Conservation (phyloP, 1,140 invertebrate species). For the Neodiprion fabricii region DNA sequence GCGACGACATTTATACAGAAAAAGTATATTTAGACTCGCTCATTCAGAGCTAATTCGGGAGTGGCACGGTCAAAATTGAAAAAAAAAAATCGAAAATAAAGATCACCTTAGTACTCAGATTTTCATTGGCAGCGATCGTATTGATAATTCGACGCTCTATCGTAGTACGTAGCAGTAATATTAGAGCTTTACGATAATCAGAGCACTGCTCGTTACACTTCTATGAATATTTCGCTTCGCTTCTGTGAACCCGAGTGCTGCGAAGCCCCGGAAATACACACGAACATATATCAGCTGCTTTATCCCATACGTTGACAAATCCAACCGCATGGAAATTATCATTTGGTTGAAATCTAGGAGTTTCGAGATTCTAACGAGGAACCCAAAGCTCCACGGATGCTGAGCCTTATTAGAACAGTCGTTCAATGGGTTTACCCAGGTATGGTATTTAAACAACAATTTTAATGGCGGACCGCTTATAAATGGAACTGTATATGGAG, state of each 20-base stretch:
- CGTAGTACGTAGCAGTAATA: too few species aligned
- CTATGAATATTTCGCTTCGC: neutral
- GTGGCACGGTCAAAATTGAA: too few species aligned
- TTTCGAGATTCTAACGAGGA: neutral
- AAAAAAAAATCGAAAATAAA: too few species aligned
- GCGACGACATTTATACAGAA: too few species aligned
- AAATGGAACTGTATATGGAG: neutral
- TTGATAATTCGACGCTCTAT: too few species aligned
- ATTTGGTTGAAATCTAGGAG: neutral
- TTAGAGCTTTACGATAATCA: neutral
- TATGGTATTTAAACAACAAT: conserved; percentile 4
- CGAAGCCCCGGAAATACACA: too few species aligned
- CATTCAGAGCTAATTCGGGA: too few species aligned
- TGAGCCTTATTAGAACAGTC: neutral
- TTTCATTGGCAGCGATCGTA: too few species aligned
- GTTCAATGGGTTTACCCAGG: neutral
- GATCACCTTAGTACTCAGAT: too few species aligned
- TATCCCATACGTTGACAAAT: neutral
- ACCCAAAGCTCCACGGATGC: neutral
- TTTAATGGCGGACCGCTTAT: neutral
- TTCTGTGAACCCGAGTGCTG: neutral
- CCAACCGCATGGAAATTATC: conserved; percentile 7
- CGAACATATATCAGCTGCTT: neutral
- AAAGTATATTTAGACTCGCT: too few species aligned
- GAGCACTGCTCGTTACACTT: neutral